A percentile compares a stretch with the other conserved stretches of the same genome.
These are phyloP conservation scores for Sipha maydis DNA, from an alignment of 2,888 invertebrate genomes.

Conservation along the genomic window DNA sequence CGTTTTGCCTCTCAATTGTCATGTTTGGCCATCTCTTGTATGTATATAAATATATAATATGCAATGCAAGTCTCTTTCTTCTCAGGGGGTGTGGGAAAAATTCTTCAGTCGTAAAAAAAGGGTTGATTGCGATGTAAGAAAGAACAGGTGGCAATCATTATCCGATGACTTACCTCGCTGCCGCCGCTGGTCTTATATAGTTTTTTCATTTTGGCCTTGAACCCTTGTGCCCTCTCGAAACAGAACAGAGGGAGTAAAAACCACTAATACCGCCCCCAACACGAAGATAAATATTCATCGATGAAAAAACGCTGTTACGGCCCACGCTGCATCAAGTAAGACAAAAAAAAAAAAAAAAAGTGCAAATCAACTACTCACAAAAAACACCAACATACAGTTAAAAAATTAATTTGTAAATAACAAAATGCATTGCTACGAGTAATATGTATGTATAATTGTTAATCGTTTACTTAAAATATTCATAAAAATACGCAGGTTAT, in stretches of 20 bases:
- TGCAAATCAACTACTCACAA: not conserved
- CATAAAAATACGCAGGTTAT: not conserved
- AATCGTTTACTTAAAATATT: not conserved
- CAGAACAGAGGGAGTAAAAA: conserved; percentile 36
- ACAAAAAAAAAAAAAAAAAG: not conserved
- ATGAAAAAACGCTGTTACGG: not conserved
- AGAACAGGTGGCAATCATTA: conserved; percentile 62
- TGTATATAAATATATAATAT: conserved; percentile 29
- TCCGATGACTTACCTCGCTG: conserved; percentile 60
- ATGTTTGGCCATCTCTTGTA: conserved; percentile 50
- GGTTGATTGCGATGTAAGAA: conserved; percentile 61
- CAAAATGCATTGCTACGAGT: not conserved
- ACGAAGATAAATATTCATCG: conserved; percentile 58
- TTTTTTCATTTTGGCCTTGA: conserved; percentile 61
- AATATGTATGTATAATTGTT: not conserved
- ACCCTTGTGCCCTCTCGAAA: conserved; percentile 57
- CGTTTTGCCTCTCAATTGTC: conserved; percentile 62
- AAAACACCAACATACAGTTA: not conserved
- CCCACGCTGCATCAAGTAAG: not conserved
- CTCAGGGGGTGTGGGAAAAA: conserved; percentile 62
- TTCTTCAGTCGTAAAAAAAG: conserved; percentile 62
- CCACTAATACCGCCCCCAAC: conserved; percentile 54
- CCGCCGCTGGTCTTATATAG: conserved; percentile 39
- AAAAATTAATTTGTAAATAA: not conserved
- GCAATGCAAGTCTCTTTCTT: conserved; percentile 55